Conservation (phyloP, 2,888 invertebrate genomes). For the Caenorhabditis uteleia region DNA sequence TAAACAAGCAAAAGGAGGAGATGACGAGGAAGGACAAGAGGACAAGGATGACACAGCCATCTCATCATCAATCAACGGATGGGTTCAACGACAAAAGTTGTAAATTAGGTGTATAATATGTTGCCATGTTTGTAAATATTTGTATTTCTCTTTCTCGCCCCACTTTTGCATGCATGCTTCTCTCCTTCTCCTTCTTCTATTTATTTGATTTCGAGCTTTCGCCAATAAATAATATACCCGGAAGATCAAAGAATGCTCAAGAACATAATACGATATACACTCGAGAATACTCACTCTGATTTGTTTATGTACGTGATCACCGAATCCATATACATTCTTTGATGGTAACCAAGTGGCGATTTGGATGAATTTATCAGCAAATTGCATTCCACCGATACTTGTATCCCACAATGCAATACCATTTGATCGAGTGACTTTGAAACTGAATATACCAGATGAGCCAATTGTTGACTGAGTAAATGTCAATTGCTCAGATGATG, state of each 20-base stretch:
- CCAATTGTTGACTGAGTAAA: conserved; percentile 18
- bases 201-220: conserved; percentile 2
- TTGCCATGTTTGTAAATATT: not conserved
- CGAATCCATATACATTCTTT: conserved; percentile 63
- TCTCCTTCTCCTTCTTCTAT: conserved; percentile 1
- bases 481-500: conserved; percentile 28
- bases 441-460: conserved; percentile 27
- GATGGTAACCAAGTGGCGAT: conserved; percentile 61
- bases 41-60: conserved; percentile 50
- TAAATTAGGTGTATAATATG: conserved; percentile 3
- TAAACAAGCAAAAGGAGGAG: conserved; percentile 14
- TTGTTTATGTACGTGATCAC: conserved; percentile 64
- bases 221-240: no score
- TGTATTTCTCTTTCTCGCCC: not conserved
- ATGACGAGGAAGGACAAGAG: conserved; percentile 38
- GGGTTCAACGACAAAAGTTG: conserved; percentile 55
- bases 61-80: conserved; percentile 53
- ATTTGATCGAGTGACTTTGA: conserved; percentile 37
- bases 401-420: conserved; percentile 44
- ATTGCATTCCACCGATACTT: conserved; percentile 57
- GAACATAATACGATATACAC: no score
- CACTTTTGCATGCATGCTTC: no score
- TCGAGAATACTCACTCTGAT: conserved; percentile 50
- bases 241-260: no score
- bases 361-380: conserved; percentile 65